Base-by-base conservation (phyloP, 1,140 invertebrate species). In the Pissodes strobi region DNA sequence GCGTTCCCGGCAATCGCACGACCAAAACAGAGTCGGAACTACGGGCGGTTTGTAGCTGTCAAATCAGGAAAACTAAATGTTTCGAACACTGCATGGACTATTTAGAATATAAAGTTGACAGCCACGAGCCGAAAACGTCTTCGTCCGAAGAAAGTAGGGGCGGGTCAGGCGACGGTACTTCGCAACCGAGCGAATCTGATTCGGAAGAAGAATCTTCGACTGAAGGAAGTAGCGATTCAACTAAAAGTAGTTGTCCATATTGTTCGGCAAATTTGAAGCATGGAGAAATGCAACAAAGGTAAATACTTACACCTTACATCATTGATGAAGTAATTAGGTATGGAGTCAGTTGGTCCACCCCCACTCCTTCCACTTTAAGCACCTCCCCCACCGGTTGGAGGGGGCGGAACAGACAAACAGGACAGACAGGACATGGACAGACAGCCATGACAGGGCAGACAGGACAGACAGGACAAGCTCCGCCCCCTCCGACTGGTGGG, bases 41-140 rank as follows among this genome's bases (percentile, higher is more conserved):
- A 34, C 34, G 12, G 0, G 34, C 19, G 10, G 22, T 43, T 17
- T 62, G 59, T 19, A 43, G 45, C 15, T 62, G 59, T 27, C 19
- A 45, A n/a, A 62, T 62, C 18, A 34, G 18, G 13, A 62, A 62
- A 45, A 10, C 59, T 3, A 27, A 41, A 15, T 62, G 59, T 21
- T 53, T 62, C 22, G 13, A 39, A 12, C 34, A 34, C 8, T 62
- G 59, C 18, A 9, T 23, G 6, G 22, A 62, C 13, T 53, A 53
- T 62, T 41, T 62, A 13, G 39, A 62, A 27, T 62, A 62, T 21
- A 52, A 25, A 27, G 23, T 13, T 21, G n/a, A 46, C 2, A 46
- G 21, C 13, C 9, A 25, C 17, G 17, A 22, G 2, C 17, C 3
- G 2, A n/a, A 12, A 1, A 4, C 3, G 3, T 30, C 27, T 19